Evolutionary conservation across 2,113 vertebrate species (phyloP).

Genomic region (Perca flavescens): DNA sequence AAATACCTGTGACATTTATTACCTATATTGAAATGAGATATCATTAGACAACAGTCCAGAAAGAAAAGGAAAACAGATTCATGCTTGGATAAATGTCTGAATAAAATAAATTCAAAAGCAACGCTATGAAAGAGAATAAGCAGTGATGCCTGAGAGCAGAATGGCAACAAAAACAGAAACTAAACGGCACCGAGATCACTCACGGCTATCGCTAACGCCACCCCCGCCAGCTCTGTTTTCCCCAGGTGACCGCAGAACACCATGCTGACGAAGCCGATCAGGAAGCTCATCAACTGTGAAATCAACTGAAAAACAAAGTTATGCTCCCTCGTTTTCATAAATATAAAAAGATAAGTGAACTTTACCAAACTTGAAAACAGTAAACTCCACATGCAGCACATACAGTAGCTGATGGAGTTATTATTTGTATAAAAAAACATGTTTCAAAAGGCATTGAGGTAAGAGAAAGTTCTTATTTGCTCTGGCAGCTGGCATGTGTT

Average conservation of each 20-base stretch:
- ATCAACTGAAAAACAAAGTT: slow-evolving; percentile 83
- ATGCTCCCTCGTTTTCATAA: neutral
- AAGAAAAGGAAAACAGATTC: neutral
- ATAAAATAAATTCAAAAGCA: neutral
- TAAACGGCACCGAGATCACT: slow-evolving; percentile 24
- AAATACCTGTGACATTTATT: slow-evolving; percentile 90
- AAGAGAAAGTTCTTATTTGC: slow-evolving; percentile 36
- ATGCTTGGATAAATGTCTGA: neutral
- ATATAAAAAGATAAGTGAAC: slow-evolving; percentile 23
- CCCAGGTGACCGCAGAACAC: slow-evolving; percentile 94
- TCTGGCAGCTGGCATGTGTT: slow-evolving; percentile 58
- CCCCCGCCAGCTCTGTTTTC: slow-evolving; percentile 87
- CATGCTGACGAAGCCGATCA: slow-evolving; percentile 91
- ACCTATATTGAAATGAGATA: slow-evolving; percentile 80
- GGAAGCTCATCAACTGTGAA: slow-evolving; percentile 90
- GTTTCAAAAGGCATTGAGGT: slow-evolving; percentile 32
- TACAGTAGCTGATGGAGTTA: slow-evolving; percentile 4
- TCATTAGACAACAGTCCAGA: neutral
- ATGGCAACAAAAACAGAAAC: slow-evolving; percentile 1
- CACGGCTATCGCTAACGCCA: slow-evolving; percentile 88
- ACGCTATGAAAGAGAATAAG: neutral
- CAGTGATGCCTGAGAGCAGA: neutral
- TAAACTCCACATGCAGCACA: neutral
- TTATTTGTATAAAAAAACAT: slow-evolving; percentile 5
- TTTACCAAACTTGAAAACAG: slow-evolving; percentile 25